phyloP scores from a whole-genome alignment of 2,888 invertebrate genomes.

The Netelia fuscicornis region DNA sequence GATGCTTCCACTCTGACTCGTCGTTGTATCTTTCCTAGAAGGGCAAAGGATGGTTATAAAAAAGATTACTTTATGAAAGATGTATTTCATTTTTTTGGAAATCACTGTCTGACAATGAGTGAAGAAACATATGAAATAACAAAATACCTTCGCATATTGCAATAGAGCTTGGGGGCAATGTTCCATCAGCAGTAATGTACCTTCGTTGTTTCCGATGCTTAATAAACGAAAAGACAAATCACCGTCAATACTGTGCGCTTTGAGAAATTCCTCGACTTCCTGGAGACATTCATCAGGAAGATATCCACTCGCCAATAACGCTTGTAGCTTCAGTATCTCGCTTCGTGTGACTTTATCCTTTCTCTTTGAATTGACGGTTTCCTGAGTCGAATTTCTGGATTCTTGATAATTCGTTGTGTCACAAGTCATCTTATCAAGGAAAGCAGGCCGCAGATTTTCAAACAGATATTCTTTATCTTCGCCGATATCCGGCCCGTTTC shows the following conservation, averaged over 20 bases:
- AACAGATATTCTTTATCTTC: constrained; percentile 84
- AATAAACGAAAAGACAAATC: constrained; percentile 86
- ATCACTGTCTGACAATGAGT: constrained; percentile 16
- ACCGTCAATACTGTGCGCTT: constrained; percentile 86
- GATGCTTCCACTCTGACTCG: constrained; percentile 83
- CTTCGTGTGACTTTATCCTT: constrained; percentile 71
- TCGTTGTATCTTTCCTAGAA: constrained; percentile 81
- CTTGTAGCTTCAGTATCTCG: constrained; percentile 85
- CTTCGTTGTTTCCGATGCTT: constrained; percentile 85
- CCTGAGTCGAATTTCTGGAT: constrained; percentile 44
- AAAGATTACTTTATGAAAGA: constrained; percentile 4
- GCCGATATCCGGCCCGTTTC: constrained; percentile 65
- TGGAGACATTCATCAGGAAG: constrained; percentile 86
- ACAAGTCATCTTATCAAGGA: constrained; percentile 86
- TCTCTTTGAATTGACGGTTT: constrained; percentile 66
- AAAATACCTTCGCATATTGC: constrained; percentile 88
- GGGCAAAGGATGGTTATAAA: constrained; percentile 30
- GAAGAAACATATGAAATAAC: constrained; percentile 1
- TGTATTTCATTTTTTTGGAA: constrained; percentile 5
- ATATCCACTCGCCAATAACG: constrained; percentile 87
- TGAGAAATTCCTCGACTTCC: constrained; percentile 88
- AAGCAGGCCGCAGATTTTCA: constrained; percentile 84
- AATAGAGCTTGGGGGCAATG: constrained; percentile 88
- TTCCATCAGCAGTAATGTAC: constrained; percentile 86
- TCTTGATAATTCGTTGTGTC: constrained; percentile 78